Base-by-base conservation (phyloP, 2,888 invertebrate genomes). In the Andrena minutula region DNA sequence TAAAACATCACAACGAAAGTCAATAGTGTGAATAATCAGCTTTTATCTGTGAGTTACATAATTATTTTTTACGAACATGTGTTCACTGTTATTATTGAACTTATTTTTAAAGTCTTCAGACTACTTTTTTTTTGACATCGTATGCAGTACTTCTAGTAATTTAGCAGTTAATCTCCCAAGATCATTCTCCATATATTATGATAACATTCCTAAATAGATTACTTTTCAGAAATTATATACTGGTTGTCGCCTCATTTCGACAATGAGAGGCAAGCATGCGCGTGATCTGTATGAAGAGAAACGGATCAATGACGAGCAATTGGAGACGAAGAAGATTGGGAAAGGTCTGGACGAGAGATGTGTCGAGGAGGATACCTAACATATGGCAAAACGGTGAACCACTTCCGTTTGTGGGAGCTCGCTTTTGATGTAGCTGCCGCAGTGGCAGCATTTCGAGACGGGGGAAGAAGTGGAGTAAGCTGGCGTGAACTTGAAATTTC, bases 351-450 rank as follows among this genome's bases (percentile, higher is more conserved):
- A 71, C 32, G 75, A 61, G 82, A 79, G 77, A 84, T 84, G 74
- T 86, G 84, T 80, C 79, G 68, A 83, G 71, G 64, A 82, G 85
- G 86, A 83, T 81, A 83, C 77, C 78, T 82, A 87, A 88, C 91
- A 91, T 89, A 91, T 91, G 91, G 91, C 85, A 66, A 84, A 82
- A 88, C 85, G 85, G 87, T 87, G 88, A 89, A 84, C 88, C 87
- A 82, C 89, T 91, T 91, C 90, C 91, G 89, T 81, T 84, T 73
- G 77, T 82, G 83, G 70, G 61, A 60, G 69, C 71, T 30, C 64
- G 77, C 79, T 79, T 75, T 81, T 81, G 77, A 75, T 60, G 75
- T 32, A 8, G 26, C 65, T 49, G 60, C 68, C 61, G 35, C 58
- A 16, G 28, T 23, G 56, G 60, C 51, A 41, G 47, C 32, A 16